These are phyloP conservation scores for Penaeus vannamei DNA, from an alignment of 1,140 invertebrate species.

Conservation along the genomic window DNA sequence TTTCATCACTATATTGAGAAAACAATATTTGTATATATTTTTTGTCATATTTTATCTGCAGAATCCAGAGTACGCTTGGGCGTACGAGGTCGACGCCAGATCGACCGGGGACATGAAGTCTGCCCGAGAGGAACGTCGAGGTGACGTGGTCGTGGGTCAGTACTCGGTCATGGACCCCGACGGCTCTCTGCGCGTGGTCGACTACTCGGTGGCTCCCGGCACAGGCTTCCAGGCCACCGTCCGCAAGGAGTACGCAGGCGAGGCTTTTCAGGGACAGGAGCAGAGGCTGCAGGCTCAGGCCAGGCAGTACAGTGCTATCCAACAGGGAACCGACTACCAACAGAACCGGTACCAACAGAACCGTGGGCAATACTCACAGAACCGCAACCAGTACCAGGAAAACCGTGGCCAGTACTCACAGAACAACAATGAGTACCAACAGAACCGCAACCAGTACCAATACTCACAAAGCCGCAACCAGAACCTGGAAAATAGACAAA, in stretches of 20 bases:
- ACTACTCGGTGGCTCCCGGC: constrained; percentile 32
- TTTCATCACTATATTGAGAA: too few species aligned
- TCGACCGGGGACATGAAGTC: constrained; percentile 41
- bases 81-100: constrained; percentile 31
- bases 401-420: neutral
- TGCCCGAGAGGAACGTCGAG: constrained; percentile 45
- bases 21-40: fast-evolving
- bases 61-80: constrained; percentile 41
- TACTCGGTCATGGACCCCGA: constrained; percentile 28
- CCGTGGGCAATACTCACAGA: neutral
- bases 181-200: constrained; percentile 5
- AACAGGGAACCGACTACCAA: neutral
- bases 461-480: neutral
- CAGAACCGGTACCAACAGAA: too few species aligned
- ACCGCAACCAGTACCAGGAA: neutral
- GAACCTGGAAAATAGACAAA: too few species aligned
- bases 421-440: too few species aligned
- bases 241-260: neutral
- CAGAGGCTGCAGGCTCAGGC: too few species aligned
- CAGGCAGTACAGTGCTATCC: neutral
- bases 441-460: too few species aligned
- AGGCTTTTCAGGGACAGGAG: neutral
- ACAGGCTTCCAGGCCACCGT: constrained; percentile 42
- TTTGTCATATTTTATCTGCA: neutral
- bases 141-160: constrained; percentile 43